These are phyloP conservation scores for Penaeus indicus DNA, from an alignment of 1,140 invertebrate species.

Conservation along the genomic window DNA sequence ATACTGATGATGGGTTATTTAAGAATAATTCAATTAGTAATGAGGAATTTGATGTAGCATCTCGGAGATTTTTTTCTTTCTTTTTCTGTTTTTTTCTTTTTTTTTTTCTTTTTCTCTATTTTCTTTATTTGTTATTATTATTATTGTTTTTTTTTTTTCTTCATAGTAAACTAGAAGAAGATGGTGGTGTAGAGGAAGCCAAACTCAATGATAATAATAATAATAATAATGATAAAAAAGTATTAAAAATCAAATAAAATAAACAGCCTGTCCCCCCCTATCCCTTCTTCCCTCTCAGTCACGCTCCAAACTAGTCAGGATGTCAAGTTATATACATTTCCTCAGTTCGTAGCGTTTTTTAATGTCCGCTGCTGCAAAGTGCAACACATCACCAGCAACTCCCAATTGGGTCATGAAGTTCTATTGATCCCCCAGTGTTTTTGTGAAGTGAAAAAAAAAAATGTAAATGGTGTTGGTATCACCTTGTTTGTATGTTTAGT, in stretches of 20 bases:
- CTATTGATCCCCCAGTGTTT: slow-evolving; percentile 50
- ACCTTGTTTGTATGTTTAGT: slow-evolving; percentile 53
- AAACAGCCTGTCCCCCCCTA: neutral
- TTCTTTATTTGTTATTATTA: too few species aligned
- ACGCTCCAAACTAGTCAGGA: slow-evolving; percentile 53
- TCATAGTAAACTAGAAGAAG: too few species aligned
- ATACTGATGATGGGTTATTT: slow-evolving; percentile 20
- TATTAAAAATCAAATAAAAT: neutral
- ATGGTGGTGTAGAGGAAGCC: too few species aligned
- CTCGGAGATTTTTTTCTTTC: too few species aligned
- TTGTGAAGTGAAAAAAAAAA: slow-evolving; percentile 23
- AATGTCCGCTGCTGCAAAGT: slow-evolving; percentile 17
- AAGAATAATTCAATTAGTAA: slow-evolving; percentile 7
- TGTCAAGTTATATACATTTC: slow-evolving; percentile 30
- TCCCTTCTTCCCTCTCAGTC: neutral
- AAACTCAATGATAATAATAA: too few species aligned
- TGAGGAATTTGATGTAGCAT: neutral
- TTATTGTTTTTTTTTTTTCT: too few species aligned
- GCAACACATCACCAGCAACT: slow-evolving; percentile 41
- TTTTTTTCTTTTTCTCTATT: too few species aligned
- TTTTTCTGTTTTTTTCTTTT: too few species aligned
- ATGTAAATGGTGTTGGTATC: slow-evolving; percentile 60
- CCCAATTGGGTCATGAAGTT: slow-evolving; percentile 11
- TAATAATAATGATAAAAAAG: neutral
- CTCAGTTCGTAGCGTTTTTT: slow-evolving; percentile 30